Conservation (phyloP, 2,113 vertebrate genomes). For the Sylvietta virens region DNA sequence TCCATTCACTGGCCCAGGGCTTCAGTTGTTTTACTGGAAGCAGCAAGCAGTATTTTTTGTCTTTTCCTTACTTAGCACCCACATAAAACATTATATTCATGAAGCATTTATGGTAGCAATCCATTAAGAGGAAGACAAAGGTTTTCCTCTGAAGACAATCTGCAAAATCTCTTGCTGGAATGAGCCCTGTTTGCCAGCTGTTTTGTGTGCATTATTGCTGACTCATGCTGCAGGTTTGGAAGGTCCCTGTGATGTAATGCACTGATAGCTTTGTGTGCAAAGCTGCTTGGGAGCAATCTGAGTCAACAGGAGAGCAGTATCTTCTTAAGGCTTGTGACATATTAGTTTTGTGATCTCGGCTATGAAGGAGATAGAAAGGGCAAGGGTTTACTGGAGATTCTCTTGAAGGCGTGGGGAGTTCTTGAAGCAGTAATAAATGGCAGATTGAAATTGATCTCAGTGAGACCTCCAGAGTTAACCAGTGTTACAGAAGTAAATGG, state of each 20-base stretch:
- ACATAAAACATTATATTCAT: not conserved
- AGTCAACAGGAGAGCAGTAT: conserved; percentile 40
- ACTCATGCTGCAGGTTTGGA: not conserved
- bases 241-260: not conserved
- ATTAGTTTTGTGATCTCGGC: conserved; percentile 49
- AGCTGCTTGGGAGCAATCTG: conserved; percentile 23
- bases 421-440: conserved; percentile 42
- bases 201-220: conserved; percentile 12
- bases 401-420: conserved; percentile 25
- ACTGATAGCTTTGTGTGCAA: conserved; percentile 31
- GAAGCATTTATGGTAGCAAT: conserved; percentile 13
- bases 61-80: not conserved
- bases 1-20: not conserved
- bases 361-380: conserved; percentile 59
- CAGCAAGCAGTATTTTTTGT: not conserved
- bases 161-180: not conserved
- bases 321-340: conserved; percentile 35
- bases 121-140: conserved; percentile 15
- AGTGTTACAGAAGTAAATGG: not conserved
- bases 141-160: not conserved
- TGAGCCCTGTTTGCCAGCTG: not conserved
- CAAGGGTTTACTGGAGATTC: conserved; percentile 35
- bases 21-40: conserved; percentile 31
- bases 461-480: not conserved
- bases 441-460: conserved; percentile 17